Conservation (phyloP, 2,797 vertebrate genomes). For the Rhabdophis nuchalis region DNA sequence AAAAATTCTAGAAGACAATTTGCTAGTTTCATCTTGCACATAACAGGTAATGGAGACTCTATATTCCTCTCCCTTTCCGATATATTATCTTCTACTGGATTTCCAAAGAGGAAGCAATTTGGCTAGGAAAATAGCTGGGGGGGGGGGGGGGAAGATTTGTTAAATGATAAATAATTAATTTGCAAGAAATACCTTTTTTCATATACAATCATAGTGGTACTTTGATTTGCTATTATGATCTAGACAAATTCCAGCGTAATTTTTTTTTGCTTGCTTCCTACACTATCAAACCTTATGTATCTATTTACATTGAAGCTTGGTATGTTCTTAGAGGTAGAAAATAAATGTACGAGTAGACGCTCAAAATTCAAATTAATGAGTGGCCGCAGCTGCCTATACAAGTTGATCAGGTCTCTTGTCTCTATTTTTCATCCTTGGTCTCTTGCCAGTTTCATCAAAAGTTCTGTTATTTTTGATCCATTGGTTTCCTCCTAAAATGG, state of each 20-base stretch:
- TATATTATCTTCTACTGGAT: neutral
- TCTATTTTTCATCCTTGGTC: neutral
- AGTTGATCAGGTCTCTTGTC: neutral
- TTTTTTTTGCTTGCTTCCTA: neutral
- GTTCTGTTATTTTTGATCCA: constrained; percentile 28
- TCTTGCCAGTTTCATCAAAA: constrained; percentile 19
- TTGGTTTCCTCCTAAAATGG: constrained; percentile 36
- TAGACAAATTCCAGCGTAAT: neutral
- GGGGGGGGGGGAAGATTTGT: no score
- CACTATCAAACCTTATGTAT: neutral
- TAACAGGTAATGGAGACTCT: neutral
- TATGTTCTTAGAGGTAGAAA: neutral
- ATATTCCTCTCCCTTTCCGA: neutral
- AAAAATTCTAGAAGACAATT: neutral
- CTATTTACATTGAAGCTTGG: neutral
- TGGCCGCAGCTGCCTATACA: neutral
- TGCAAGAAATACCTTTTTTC: neutral
- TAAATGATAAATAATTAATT: neutral
- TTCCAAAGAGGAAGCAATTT: neutral
- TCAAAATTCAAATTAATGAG: neutral
- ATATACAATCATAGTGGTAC: neutral
- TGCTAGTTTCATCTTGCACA: neutral
- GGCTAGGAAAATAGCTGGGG: neutral
- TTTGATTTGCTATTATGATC: no score
- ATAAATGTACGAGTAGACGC: neutral